phyloP scores from a whole-genome alignment of 2,888 invertebrate species.

The Microctonus hyperodae region DNA sequence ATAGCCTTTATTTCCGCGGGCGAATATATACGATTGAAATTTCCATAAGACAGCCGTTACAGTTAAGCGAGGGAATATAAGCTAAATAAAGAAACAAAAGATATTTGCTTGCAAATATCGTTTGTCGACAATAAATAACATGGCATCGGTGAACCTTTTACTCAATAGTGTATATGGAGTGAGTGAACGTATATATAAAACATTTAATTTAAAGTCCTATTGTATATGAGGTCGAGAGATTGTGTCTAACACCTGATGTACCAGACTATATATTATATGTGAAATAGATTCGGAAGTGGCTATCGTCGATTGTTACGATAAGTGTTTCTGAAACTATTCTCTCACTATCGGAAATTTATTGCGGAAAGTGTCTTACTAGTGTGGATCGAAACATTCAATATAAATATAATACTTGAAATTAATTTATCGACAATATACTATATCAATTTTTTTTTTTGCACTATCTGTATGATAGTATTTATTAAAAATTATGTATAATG shows the following conservation, averaged over 20 bases:
- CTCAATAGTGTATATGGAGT: constrained; percentile 30
- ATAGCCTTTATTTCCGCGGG: constrained; percentile 35
- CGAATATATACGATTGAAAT: constrained; percentile 41
- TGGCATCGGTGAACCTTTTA: constrained; percentile 45
- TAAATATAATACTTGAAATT: constrained; percentile 1
- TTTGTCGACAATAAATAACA: background rate
- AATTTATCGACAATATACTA: no score
- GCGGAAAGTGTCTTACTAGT: constrained; percentile 41
- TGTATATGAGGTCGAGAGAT: constrained; percentile 8
- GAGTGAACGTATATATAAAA: constrained; percentile 40
- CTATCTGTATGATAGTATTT: no score
- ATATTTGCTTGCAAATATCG: constrained; percentile 11
- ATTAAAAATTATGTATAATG: no score
- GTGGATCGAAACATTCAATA: background rate
- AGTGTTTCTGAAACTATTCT: constrained; percentile 39
- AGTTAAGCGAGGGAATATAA: constrained; percentile 41
- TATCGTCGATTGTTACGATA: constrained; percentile 36
- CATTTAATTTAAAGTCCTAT: constrained; percentile 46
- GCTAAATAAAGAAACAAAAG: constrained; percentile 42
- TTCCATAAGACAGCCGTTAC: constrained; percentile 48
- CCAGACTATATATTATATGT: background rate
- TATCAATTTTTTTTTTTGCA: no score
- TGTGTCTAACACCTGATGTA: background rate
- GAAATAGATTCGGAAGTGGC: constrained; percentile 30
- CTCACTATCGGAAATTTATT: constrained; percentile 49